Evolutionary conservation across 1,140 invertebrate genomes (phyloP), one percentile per base, ranked within the genome.

Genomic region (Drosophila yakuba): DNA sequence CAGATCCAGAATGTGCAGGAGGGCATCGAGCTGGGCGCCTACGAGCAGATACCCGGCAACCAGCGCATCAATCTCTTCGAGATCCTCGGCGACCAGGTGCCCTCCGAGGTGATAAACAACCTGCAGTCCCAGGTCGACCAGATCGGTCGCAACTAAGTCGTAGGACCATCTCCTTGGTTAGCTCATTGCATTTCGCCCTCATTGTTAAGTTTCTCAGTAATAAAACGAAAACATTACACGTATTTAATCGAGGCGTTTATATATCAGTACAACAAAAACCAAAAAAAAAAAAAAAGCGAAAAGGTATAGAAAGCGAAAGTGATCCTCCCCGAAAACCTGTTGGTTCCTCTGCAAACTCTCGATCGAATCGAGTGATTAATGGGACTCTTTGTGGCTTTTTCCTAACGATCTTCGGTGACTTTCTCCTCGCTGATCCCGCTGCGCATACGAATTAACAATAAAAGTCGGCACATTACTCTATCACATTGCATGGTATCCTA

Each of bases 31-130:
- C 92, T 97, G 73, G 96, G 96, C 0, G 96, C 96, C 0, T 97
- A 96, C 85, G 96, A 97, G 91, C 95, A 95, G 36, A 97, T 97
- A 66, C 96, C 96, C 68, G 96, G 95, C 20, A 95, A 96, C 92
- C 96, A 97, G 91, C 95, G 95, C 78, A 96, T 97, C 91, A 96
- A 97, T 92, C 93, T 97, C 0, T 96, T 95, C 90, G 95, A 96
- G 84, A 96, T 97, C 72, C 93, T 97, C 17, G 96, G 96, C 6
- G 96, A 96, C 72, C 96, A 97, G 89, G 95, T 97, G 23, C 96
- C 96, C 20, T 94, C 95, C 15, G 96, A 97, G 93, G 96, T 97
- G n/a, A 96, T 97, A 82, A 96, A 95, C 93, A 97, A 97, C 92
- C 94, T 97, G 12, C 96, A 97, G 82, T 92, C 94, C 35, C 96